Base-by-base conservation (phyloP, 2,888 invertebrate genomes). In the Apodemia zela region DNA sequence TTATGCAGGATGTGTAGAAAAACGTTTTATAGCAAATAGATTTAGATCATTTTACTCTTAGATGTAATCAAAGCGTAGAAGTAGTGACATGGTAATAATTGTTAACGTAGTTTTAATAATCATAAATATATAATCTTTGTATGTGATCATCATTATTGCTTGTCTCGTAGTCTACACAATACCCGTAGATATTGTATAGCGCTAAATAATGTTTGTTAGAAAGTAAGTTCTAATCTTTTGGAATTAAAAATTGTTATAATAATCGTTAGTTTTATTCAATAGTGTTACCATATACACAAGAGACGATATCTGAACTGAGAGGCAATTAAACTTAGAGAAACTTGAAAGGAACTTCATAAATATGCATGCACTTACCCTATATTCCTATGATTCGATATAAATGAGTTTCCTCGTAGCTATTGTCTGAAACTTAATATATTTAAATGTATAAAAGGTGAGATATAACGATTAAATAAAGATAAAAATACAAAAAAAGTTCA, bases 251-350 rank as follows among this genome's bases (percentile, higher is more conserved):
- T 51, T 51, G 51, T 51, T 51, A 51, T 51, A 47, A 51, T 51
- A 51, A 51, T 18, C 3, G 21, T 21, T 51, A 18, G 51, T 51
- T 51, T 51, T 51, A 51, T 51, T 51, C 17, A 17, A 17, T 47
- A 51, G 51, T 13, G 13, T 51, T 13, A 21, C 13, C 51, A 51
- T 51, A 51, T 51, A 13, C 21, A 21, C 21, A 38, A 38, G 13
- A 38, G 13, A 38, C 13, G 11, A 13, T 21, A 51, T 21, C 51
- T 11, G 18, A 51, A 11, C 13, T 4, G 11, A 51, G 21, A 51
- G 13, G 21, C 51, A 51, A 51, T 51, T 51, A 51, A 51, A 51
- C 51, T 51, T 51, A 11, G 51, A 51, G 51, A 51, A 51, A 51
- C 51, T 51, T 51, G 18, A 47, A 21, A 21, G 51, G 18, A 51